Base-by-base conservation (phyloP, 2,888 invertebrate species). In the Coelinius sp. region DNA sequence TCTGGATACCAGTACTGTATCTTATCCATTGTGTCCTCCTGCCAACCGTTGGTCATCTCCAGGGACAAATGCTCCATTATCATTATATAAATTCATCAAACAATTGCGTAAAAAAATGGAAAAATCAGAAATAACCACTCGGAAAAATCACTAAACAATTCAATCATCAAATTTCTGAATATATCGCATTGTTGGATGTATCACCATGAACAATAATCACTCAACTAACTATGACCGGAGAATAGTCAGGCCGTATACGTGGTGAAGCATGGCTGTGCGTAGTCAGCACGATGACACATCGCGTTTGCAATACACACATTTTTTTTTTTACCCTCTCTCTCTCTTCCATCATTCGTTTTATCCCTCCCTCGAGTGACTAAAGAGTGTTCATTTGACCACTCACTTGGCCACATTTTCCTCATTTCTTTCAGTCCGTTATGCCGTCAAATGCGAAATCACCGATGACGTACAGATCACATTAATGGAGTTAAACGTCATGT, bases 1-100 rank as follows among this genome's bases (percentile, higher is more conserved):
- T 86, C 86, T 62, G 86, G 87, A 75, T 82, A 80, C 87, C 86
- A 87, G 76, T 86, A 84, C 75, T 86, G 86, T 76, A 87, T 88
- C 76, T 84, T 85, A 31, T 83, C 84, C 84, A 86, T 86, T 17
- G 83, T 86, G 76, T 84, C 83, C 68, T 75, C 82, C 68, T 75
- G 81, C 82, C 82, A 85, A 70, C 81, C 82, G 66, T 84, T 82
- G 7, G 74, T 71, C 70, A 75, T 76, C 67, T 25, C 27, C 22
- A 17, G n/a, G 10, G 12, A 63, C 35, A 38, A 10, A 5, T 10
- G n/a, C 46, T 70, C 56, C 70, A 64, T 64, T 49, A 4, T 20
- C 20, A 3, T 6, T 5, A 6, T 8, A 17, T 8, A 17, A 10
- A 27, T 31, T 56, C 31, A 4, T 20, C 20, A 59, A n/a, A n/a